These are phyloP conservation scores for Phyto melanocephala DNA, from an alignment of 2,888 invertebrate genomes.

Conservation along the genomic window DNA sequence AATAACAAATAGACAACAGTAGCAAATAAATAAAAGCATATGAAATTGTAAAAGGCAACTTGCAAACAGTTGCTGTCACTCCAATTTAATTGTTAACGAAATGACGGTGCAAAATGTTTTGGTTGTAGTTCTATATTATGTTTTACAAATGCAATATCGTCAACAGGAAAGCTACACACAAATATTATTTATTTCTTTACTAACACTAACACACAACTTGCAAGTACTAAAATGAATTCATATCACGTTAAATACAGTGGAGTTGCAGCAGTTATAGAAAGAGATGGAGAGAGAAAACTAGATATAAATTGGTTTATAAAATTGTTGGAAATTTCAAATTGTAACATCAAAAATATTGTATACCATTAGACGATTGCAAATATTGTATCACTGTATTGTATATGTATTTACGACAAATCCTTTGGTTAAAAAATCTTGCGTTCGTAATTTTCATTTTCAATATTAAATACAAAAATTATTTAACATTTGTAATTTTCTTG, in stretches of 20 bases:
- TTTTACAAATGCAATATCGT: conserved; percentile 53
- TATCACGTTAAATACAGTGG: conserved; percentile 1
- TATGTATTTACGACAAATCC: too few species aligned
- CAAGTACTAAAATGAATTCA: conserved; percentile 7
- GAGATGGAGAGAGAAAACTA: neutral
- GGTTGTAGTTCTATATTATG: conserved; percentile 55
- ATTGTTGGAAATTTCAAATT: too few species aligned
- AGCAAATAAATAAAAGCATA: conserved; percentile 5
- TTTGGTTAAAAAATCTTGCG: too few species aligned
- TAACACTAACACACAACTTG: neutral
- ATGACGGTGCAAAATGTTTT: conserved; percentile 74
- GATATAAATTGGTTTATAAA: too few species aligned
- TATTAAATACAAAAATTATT: too few species aligned
- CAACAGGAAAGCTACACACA: conserved; percentile 14
- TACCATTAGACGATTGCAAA: too few species aligned
- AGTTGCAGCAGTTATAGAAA: neutral
- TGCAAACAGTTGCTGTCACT: conserved; percentile 65
- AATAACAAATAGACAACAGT: conserved; percentile 26
- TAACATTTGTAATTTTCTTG: neutral
- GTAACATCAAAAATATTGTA: too few species aligned
- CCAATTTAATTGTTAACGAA: conserved; percentile 73
- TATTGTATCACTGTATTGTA: too few species aligned
- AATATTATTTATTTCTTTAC: neutral
- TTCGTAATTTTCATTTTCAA: too few species aligned
- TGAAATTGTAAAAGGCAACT: conserved; percentile 42